phyloP scores from a whole-genome alignment of 2,113 vertebrate species.

The Ceyx melanurus region DNA sequence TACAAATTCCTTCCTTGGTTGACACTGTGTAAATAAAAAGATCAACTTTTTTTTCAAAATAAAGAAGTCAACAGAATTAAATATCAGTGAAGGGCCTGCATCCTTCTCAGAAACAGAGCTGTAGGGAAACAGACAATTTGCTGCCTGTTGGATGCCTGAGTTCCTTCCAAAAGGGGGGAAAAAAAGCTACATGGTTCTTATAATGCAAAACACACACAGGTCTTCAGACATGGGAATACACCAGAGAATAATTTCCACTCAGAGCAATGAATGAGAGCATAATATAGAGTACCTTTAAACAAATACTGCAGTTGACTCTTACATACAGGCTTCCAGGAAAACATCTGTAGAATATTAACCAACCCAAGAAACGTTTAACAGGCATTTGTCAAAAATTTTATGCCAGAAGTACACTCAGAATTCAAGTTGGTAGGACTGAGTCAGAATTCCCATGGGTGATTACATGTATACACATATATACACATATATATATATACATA shows the following conservation, averaged over 20 bases:
- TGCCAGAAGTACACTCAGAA: neutral
- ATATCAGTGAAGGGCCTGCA: neutral
- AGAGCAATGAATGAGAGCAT: neutral
- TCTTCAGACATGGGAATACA: constrained; percentile 34
- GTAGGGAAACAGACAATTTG: neutral
- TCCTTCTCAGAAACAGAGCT: neutral
- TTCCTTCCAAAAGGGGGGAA: neutral
- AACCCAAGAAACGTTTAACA: neutral
- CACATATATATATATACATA: neutral
- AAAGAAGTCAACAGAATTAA: neutral
- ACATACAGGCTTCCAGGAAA: constrained; percentile 24
- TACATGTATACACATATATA: neutral
- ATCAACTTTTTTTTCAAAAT: neutral
- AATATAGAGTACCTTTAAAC: constrained; percentile 24
- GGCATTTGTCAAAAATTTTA: constrained; percentile 14
- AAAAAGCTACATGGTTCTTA: neutral
- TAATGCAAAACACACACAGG: constrained; percentile 11
- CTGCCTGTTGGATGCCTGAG: neutral
- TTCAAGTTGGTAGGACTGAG: neutral
- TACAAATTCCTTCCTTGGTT: neutral
- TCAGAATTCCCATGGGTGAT: neutral
- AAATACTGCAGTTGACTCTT: constrained; percentile 15
- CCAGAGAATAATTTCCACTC: constrained; percentile 6
- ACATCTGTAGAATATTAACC: constrained; percentile 48
- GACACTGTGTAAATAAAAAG: neutral